These are phyloP conservation scores for Terebella lapidaria DNA, from an alignment of 2,888 invertebrate species.

Conservation along the genomic window DNA sequence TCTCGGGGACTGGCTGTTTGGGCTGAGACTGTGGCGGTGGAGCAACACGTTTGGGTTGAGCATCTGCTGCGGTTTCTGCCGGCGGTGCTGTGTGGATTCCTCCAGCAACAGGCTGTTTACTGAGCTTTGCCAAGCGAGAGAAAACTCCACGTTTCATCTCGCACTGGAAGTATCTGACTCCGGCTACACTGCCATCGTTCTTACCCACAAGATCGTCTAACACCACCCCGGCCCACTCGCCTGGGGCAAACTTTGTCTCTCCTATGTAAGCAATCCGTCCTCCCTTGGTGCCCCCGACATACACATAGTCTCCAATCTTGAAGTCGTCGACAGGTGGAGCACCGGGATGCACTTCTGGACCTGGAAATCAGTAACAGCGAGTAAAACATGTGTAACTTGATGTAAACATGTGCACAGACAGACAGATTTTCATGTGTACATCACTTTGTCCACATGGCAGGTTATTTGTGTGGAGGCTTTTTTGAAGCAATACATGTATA, in stretches of 20 bases:
- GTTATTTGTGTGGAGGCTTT: too few relatives aligned
- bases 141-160: conserved; percentile 52
- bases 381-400: too few relatives aligned
- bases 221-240: conserved; percentile 53
- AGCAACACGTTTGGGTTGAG: too few relatives aligned
- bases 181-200: conserved; percentile 52
- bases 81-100: conserved; percentile 1
- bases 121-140: conserved; percentile 67
- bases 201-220: conserved; percentile 51
- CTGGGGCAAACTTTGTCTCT: conserved; percentile 51
- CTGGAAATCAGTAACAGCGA: conserved; percentile 16
- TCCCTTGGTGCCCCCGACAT: conserved; percentile 57
- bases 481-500: too few relatives aligned
- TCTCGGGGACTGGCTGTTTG: neutral
- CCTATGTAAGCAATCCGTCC: conserved; percentile 52
- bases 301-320: conserved; percentile 90
- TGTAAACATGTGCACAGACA: too few relatives aligned
- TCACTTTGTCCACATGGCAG: too few relatives aligned
- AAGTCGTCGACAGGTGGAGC: conserved; percentile 77
- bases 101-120: conserved; percentile 17
- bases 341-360: conserved; percentile 29
- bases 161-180: conserved; percentile 52
- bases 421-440: too few relatives aligned
- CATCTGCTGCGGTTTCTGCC: neutral
- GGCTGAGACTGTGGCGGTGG: conserved; percentile 8